phyloP scores from a whole-genome alignment of 1,140 invertebrate genomes.

The Penaeus vannamei region DNA sequence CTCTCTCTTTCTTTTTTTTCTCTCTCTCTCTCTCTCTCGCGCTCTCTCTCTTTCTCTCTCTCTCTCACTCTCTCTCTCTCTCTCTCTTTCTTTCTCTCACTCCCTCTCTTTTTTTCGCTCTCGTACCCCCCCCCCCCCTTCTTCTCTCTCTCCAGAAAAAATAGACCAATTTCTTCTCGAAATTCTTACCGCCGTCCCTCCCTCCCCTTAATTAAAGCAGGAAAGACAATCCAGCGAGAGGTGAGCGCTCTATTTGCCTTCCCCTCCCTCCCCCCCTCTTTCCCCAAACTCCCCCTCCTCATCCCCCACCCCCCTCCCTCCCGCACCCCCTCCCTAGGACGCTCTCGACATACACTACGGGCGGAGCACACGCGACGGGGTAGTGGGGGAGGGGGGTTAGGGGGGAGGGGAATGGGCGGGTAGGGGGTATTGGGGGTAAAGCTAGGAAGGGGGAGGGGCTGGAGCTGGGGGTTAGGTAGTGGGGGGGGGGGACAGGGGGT shows the following conservation, averaged over 20 bases:
- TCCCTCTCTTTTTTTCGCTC: slow-evolving; percentile 7
- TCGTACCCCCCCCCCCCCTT: not conserved
- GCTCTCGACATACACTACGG: no score
- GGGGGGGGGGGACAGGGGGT: not conserved
- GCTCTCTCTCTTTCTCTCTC: not conserved
- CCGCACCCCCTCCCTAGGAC: no score
- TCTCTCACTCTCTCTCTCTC: slow-evolving; percentile 31
- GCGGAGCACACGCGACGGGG: not conserved
- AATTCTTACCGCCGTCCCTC: no score
- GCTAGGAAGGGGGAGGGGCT: not conserved
- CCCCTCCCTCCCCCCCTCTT: no score
- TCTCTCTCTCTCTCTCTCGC: no score
- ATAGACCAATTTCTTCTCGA: no score
- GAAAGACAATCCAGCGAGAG: no score
- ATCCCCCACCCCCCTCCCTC: no score
- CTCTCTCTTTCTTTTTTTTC: slow-evolving; percentile 2
- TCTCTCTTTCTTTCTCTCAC: slow-evolving; percentile 35
- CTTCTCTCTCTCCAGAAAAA: no score
- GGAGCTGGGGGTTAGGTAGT: not conserved
- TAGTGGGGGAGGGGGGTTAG: not conserved
- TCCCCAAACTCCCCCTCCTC: no score
- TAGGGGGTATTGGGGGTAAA: not conserved
- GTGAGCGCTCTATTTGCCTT: no score
- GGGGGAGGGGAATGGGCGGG: not conserved
- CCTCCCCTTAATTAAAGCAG: no score